Conservation (phyloP, 2,113 vertebrate species). For the Mustelus asterias region DNA sequence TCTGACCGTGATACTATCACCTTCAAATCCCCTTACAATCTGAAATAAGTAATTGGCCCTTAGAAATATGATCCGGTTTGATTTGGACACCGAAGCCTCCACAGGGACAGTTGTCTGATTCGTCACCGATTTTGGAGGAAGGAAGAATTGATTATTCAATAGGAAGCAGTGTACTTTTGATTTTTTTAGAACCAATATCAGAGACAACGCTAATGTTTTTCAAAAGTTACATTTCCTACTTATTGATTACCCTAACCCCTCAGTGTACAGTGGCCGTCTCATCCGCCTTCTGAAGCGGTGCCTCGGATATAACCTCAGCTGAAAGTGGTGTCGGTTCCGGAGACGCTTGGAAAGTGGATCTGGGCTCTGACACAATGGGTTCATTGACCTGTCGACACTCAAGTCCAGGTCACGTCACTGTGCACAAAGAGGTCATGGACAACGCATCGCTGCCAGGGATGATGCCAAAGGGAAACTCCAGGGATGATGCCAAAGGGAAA, state of each 20-base stretch:
- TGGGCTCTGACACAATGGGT: no score
- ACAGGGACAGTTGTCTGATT: background rate
- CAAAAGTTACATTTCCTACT: background rate
- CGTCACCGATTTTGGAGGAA: background rate
- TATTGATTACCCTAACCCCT: background rate
- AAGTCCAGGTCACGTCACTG: background rate
- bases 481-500: background rate
- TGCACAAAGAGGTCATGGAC: background rate
- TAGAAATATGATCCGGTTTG: background rate
- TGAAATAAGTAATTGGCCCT: background rate
- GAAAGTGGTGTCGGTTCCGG: background rate
- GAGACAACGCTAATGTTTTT: background rate
- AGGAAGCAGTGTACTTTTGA: background rate
- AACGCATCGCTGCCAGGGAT: background rate
- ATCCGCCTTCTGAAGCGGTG: background rate
- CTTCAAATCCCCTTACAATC: background rate
- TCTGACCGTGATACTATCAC: background rate
- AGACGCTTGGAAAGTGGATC: background rate
- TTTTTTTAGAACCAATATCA: background rate
- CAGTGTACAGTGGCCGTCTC: background rate
- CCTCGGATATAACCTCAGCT: background rate
- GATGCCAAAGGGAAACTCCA: background rate
- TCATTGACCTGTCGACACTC: background rate
- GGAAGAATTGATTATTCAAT: background rate
- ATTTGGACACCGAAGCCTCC: background rate